phyloP scores from a whole-genome alignment of 1,140 invertebrate species.

The Papilio polytes region DNA sequence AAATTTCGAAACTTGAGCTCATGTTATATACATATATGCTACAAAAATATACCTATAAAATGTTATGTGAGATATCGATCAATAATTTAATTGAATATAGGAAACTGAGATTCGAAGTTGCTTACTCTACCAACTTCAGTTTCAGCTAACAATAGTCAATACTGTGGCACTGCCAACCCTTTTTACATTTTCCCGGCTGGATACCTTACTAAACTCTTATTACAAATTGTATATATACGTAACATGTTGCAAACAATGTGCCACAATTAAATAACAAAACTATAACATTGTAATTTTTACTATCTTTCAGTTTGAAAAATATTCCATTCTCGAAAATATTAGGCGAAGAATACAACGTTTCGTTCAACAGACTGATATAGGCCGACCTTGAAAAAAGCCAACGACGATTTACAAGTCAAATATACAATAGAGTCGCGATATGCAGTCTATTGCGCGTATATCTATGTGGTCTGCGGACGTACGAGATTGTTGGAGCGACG shows the following conservation, averaged over 20 bases:
- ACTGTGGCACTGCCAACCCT: neutral
- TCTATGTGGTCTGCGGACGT: neutral
- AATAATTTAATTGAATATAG: neutral
- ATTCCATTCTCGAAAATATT: constrained; percentile 12
- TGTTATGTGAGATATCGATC: neutral
- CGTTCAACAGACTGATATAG: constrained; percentile 15
- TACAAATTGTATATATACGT: neutral
- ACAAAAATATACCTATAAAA: neutral
- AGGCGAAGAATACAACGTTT: neutral
- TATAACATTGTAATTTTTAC: neutral
- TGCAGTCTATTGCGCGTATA: constrained; percentile 22
- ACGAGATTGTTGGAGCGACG: constrained; percentile 10
- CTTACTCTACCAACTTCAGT: neutral
- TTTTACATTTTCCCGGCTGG: neutral
- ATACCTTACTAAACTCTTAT: neutral
- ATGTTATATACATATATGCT: constrained; percentile 14
- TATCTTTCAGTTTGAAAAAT: neutral
- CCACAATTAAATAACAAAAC: neutral
- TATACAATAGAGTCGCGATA: constrained; percentile 31
- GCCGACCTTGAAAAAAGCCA: constrained; percentile 30
- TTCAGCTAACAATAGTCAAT: neutral
- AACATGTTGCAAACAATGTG: neutral
- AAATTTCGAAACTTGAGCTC: constrained; percentile 42
- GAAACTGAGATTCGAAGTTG: neutral
- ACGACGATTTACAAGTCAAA: constrained; percentile 35